Evolutionary conservation across 2,888 invertebrate genomes (phyloP).

Genomic region (Lasioglossum vierecki): DNA sequence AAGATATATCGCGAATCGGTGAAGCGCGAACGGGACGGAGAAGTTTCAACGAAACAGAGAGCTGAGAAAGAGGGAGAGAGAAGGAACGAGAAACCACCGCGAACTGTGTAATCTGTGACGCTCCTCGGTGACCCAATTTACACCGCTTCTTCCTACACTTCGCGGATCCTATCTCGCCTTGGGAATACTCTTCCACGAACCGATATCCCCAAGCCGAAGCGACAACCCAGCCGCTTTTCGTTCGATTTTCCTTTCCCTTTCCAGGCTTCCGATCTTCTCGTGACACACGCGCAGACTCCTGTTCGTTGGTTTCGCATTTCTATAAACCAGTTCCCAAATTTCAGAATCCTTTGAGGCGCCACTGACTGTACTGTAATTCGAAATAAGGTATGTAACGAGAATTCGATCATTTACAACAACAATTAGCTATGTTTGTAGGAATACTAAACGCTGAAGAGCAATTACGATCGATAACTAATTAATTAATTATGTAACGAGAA

Average conservation of each 20-base stretch:
- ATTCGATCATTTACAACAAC: too few relatives aligned
- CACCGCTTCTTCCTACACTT: constrained; percentile 75
- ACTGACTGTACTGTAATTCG: too few relatives aligned
- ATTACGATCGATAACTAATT: too few relatives aligned
- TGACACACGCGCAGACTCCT: not conserved
- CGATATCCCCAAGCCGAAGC: constrained; percentile 45
- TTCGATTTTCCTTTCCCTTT: constrained; percentile 30
- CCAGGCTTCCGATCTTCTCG: not conserved
- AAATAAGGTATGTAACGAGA: too few relatives aligned
- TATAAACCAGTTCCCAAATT: not conserved
- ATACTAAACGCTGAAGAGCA: too few relatives aligned
- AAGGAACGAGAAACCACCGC: constrained; percentile 23
- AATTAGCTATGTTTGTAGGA: too few relatives aligned
- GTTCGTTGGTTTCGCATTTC: not conserved
- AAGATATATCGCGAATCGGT: constrained; percentile 42
- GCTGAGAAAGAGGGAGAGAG: not conserved
- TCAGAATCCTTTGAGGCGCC: too few relatives aligned
- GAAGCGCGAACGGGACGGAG: constrained; percentile 27
- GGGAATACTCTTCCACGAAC: constrained; percentile 22
- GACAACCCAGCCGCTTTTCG: not conserved
- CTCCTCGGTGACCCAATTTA: constrained; percentile 77
- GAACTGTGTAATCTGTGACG: constrained; percentile 76
- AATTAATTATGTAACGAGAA: too few relatives aligned
- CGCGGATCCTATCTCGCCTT: constrained; percentile 36
- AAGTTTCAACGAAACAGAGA: constrained; percentile 15